Evolutionary conservation across 2,113 vertebrate species (phyloP).

Genomic region (Stigmatopora argus): DNA sequence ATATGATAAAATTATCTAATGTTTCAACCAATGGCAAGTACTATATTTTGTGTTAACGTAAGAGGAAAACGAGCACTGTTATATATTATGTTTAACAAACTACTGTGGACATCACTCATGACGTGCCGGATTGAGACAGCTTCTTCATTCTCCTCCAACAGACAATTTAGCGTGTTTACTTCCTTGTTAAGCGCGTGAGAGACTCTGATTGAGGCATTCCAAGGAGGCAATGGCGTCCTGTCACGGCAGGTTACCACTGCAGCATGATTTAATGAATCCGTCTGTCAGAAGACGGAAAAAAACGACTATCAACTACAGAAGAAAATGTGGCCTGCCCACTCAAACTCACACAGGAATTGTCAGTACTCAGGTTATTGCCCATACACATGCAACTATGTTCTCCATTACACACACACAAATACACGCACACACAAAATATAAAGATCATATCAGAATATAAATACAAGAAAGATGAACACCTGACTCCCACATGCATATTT

Average conservation of each 20-base stretch:
- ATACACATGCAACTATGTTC: background rate
- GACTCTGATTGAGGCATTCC: constrained; percentile 59
- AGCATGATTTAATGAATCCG: constrained; percentile 70
- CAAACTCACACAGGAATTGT: constrained; percentile 18
- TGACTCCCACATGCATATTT: constrained; percentile 53
- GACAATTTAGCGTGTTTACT: constrained; percentile 71
- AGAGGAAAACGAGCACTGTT: constrained; percentile 1
- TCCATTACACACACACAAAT: background rate
- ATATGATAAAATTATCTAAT: background rate
- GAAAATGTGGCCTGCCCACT: constrained; percentile 29
- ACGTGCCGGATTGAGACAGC: constrained; percentile 34
- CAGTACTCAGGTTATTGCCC: constrained; percentile 22
- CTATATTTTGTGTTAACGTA: constrained; percentile 8
- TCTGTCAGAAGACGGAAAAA: constrained; percentile 64
- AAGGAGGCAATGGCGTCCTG: constrained; percentile 60
- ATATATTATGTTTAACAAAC: constrained; percentile 12
- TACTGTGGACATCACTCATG: constrained; percentile 27
- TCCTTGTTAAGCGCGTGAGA: constrained; percentile 67
- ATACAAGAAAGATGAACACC: constrained; percentile 40
- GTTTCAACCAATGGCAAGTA: background rate
- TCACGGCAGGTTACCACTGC: constrained; percentile 61
- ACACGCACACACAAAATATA: constrained; percentile 1
- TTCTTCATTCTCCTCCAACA: constrained; percentile 45
- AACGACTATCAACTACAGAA: constrained; percentile 54
- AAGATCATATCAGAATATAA: constrained; percentile 7